Evolutionary conservation across 2,797 vertebrate genomes (phyloP).

Genomic region (Myotis myotis): DNA sequence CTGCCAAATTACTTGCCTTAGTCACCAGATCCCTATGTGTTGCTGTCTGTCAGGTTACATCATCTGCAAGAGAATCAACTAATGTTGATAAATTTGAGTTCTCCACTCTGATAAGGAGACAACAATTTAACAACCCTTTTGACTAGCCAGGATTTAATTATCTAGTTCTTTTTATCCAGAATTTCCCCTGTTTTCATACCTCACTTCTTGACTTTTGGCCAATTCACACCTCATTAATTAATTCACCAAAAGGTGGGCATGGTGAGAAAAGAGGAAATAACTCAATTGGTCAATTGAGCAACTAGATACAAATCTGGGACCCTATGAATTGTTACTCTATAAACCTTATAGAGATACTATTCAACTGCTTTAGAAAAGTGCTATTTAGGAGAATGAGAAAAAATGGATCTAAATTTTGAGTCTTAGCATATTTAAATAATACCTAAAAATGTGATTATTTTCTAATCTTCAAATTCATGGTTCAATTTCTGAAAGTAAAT

Average conservation of each 20-base stretch:
- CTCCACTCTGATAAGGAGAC: neutral
- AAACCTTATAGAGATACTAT: neutral
- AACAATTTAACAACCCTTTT: neutral
- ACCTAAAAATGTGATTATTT: slow-evolving; percentile 25
- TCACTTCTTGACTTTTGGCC: neutral
- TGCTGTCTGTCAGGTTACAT: slow-evolving; percentile 6
- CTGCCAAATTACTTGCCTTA: neutral
- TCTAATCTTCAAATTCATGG: slow-evolving; percentile 9
- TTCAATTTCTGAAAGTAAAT: slow-evolving; percentile 18
- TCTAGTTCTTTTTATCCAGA: neutral
- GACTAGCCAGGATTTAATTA: neutral
- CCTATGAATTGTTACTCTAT: neutral
- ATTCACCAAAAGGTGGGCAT: neutral
- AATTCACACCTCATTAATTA: neutral
- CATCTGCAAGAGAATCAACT: neutral
- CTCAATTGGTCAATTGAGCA: neutral
- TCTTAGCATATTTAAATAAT: neutral
- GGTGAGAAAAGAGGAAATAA: slow-evolving; percentile 32
- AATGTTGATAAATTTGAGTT: neutral
- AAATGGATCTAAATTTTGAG: neutral
- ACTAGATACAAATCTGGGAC: neutral
- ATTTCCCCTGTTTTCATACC: neutral
- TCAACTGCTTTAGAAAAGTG: neutral
- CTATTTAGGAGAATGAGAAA: neutral
- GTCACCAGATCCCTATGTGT: neutral